Conservation (phyloP, 2,797 vertebrate species). For the Threskiornis aethiopicus region DNA sequence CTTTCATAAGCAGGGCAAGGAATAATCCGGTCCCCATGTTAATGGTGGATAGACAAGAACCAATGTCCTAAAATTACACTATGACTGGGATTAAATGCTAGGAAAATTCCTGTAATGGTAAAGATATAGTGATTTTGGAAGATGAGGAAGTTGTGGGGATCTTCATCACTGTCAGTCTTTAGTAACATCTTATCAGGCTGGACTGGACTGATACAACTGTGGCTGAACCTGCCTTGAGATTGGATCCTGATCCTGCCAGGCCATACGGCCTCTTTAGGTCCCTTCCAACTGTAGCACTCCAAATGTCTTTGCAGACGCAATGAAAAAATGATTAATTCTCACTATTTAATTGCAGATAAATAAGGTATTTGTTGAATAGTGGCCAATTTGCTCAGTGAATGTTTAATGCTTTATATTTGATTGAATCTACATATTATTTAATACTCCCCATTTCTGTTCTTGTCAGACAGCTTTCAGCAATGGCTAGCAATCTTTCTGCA, state of each 20-base stretch:
- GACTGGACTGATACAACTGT: neutral
- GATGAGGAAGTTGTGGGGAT: neutral
- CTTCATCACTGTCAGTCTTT: neutral
- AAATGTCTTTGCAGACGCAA: neutral
- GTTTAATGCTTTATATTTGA: slow-evolving; percentile 3
- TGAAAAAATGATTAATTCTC: neutral
- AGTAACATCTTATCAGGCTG: neutral
- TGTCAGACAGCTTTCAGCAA: neutral
- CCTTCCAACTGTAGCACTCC: neutral
- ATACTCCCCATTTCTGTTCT: neutral
- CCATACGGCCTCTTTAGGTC: neutral
- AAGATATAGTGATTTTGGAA: neutral
- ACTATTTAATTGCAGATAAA: neutral
- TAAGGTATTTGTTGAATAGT: neutral
- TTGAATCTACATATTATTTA: neutral
- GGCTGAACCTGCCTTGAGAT: neutral
- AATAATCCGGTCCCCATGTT: neutral
- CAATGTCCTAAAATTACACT: neutral
- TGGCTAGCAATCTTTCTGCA: neutral
- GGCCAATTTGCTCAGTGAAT: neutral
- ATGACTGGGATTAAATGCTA: neutral
- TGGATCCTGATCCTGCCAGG: too few species aligned
- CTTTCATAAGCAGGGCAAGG: neutral
- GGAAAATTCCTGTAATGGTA: neutral
- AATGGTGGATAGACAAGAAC: neutral